These are phyloP conservation scores for Kryptopterus vitreolus DNA, from an alignment of 2,797 vertebrate species.

Conservation along the genomic window DNA sequence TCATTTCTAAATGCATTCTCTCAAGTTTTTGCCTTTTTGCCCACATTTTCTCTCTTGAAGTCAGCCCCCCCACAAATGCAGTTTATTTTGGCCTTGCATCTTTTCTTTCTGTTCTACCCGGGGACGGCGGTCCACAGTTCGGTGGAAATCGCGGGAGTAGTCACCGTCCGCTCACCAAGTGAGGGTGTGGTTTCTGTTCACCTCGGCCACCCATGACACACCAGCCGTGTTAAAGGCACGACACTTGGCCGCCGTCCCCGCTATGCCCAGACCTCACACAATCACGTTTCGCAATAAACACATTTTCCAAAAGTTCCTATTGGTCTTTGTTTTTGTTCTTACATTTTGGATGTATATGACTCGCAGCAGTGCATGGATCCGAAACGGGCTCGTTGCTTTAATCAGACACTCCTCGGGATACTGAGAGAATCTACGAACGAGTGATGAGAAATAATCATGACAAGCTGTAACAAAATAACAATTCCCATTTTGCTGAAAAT, in stretches of 20 bases:
- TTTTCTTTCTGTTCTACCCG: conserved; percentile 47
- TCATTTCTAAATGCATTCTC: conserved; percentile 72
- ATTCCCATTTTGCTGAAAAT: no score
- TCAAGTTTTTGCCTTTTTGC: conserved; percentile 67
- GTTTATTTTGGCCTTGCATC: conserved; percentile 11
- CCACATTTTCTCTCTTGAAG: conserved; percentile 59
- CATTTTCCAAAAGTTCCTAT: conserved; percentile 73
- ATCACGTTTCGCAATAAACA: conserved; percentile 80
- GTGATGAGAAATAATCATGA: no score
- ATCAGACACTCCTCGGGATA: no score
- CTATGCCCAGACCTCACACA: conserved; percentile 60
- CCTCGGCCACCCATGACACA: conserved; percentile 71
- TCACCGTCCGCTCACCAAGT: conserved; percentile 78
- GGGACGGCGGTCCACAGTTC: conserved; percentile 67
- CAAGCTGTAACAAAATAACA: no score
- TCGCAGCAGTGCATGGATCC: background rate
- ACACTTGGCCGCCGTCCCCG: conserved; percentile 59
- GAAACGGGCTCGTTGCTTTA: background rate
- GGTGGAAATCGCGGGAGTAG: conserved; percentile 73
- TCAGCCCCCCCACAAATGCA: conserved; percentile 7
- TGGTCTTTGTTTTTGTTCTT: conserved; percentile 35
- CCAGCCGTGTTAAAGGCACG: conserved; percentile 76
- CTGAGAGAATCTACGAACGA: no score
- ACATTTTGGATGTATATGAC: background rate
- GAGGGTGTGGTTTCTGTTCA: conserved; percentile 72